phyloP scores from a whole-genome alignment of 2,888 invertebrate species.

The Coecobrya sp. region DNA sequence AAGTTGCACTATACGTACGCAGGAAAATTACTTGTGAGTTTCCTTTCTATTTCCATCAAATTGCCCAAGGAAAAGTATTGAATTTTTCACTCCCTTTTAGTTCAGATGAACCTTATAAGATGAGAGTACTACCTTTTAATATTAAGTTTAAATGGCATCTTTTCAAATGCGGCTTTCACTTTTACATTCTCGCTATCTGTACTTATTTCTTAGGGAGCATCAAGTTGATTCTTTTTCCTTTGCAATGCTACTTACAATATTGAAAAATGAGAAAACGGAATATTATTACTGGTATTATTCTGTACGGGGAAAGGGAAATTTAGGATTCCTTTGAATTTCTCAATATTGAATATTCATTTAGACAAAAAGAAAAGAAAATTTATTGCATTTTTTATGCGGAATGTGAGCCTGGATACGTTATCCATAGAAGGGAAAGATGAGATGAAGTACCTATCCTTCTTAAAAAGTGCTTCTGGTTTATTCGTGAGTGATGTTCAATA shows the following conservation, averaged over 20 bases:
- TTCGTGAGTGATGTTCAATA: not conserved
- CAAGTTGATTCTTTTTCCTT: not conserved
- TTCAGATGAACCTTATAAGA: no score
- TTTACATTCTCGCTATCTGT: no score
- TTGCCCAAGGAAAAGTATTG: not conserved
- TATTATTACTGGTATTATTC: not conserved
- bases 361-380: constrained; percentile 56
- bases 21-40: not conserved
- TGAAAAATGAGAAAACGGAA: constrained; percentile 1
- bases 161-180: no score
- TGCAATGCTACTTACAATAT: not conserved
- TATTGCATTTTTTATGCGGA: constrained; percentile 57
- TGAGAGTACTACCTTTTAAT: no score
- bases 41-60: not conserved
- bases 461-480: no score
- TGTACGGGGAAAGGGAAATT: not conserved
- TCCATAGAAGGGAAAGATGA: not conserved
- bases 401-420: not conserved
- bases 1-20: not conserved
- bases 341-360: constrained; percentile 73
- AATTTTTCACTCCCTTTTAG: no score
- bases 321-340: constrained; percentile 59
- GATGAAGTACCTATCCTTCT: not conserved
- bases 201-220: not conserved
- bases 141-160: no score